A percentile compares a stretch with the other conserved stretches of the same genome.
phyloP scores from a whole-genome alignment of 2,113 vertebrate species.

The Pygoscelis antarcticus region DNA sequence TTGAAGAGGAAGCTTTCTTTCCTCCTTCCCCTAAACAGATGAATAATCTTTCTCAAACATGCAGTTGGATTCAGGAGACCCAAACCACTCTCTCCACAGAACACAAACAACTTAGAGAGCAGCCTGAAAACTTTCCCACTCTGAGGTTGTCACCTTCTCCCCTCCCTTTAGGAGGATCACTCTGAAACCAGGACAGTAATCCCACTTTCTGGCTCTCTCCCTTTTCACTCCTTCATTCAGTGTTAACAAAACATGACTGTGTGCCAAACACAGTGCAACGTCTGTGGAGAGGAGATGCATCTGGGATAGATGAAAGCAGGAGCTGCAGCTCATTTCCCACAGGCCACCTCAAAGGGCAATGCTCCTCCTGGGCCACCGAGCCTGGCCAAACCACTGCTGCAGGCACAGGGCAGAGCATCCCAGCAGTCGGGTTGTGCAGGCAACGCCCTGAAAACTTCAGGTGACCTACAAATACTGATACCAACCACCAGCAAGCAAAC shows the following conservation, averaged over 20 bases:
- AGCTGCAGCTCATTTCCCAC: not conserved
- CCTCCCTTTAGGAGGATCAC: not conserved
- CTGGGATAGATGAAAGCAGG: not conserved
- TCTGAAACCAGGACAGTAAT: slow-evolving; percentile 18
- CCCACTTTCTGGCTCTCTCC: not conserved
- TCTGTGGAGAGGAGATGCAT: not conserved
- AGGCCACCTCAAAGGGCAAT: not conserved
- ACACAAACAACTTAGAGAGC: slow-evolving; percentile 30
- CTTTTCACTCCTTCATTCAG: slow-evolving; percentile 9
- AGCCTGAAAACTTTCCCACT: slow-evolving; percentile 50
- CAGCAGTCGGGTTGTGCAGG: not conserved
- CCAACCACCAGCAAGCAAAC: not conserved
- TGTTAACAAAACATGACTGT: not conserved
- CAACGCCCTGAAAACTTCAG: not conserved
- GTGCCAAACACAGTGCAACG: not conserved
- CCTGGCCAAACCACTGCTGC: not conserved
- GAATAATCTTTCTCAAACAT: not conserved
- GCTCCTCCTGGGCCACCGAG: accelerated
- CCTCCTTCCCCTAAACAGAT: not conserved
- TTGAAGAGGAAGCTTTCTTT: not conserved
- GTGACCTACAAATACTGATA: not conserved
- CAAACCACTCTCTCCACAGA: not conserved
- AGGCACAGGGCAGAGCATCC: not conserved
- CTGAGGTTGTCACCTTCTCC: slow-evolving; percentile 13
- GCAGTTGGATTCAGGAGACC: not conserved